A percentile compares a stretch with the other conserved stretches of the same genome.
phyloP scores from a whole-genome alignment of 2,888 invertebrate species.

The Opisthograptis luteolata region DNA sequence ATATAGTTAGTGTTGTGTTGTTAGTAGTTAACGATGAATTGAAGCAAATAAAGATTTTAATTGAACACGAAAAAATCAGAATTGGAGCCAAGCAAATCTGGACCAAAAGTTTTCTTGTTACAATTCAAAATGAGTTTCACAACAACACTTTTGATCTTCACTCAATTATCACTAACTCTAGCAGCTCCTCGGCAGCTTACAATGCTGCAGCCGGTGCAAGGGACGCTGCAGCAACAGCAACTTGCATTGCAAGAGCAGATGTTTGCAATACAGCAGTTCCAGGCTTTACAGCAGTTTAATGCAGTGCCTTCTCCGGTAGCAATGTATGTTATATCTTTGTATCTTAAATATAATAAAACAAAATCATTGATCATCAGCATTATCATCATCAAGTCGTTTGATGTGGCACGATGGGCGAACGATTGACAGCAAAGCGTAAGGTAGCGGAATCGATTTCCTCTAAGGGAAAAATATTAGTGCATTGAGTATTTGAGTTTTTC shows the following conservation, averaged over 20 bases:
- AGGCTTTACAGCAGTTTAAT: conserved; percentile 46
- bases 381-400: too few relatives aligned
- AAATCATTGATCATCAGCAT: too few relatives aligned
- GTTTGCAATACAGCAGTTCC: conserved; percentile 41
- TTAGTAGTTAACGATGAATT: too few relatives aligned
- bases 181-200: conserved; percentile 55
- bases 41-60: too few relatives aligned
- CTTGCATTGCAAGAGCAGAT: conserved; percentile 45
- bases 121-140: conserved; percentile 35
- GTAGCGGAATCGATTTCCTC: too few relatives aligned
- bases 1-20: too few relatives aligned
- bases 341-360: neutral
- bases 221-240: conserved; percentile 32
- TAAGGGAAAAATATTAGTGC: too few relatives aligned
- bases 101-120: neutral
- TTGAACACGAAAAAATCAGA: neutral
- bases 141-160: conserved; percentile 41
- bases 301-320: conserved; percentile 41
- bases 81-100: neutral
- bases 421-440: too few relatives aligned
- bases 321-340: conserved; percentile 47
- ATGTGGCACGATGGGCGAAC: too few relatives aligned
- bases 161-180: conserved; percentile 40
- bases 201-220: conserved; percentile 40
- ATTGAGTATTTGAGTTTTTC: too few relatives aligned